phyloP scores from a whole-genome alignment of 2,797 vertebrate genomes.

The Pygocentrus nattereri region DNA sequence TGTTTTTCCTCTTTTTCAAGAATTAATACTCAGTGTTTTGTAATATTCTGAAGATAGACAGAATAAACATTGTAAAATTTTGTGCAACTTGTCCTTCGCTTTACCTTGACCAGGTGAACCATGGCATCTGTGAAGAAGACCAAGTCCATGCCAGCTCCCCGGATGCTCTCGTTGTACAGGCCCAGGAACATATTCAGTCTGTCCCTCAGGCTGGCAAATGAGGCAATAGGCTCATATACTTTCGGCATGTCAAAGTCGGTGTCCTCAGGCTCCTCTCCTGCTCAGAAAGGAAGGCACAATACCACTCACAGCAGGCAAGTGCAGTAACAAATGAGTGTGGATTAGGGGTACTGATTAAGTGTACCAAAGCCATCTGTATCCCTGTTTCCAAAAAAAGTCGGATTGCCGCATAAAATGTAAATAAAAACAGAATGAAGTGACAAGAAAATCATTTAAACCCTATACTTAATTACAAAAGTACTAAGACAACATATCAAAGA shows the following conservation, averaged over 20 bases:
- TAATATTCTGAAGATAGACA: too few relatives aligned
- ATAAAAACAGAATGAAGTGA: too few relatives aligned
- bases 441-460: too few relatives aligned
- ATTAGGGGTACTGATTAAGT: not conserved
- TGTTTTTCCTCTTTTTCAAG: too few relatives aligned
- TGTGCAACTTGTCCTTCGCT: not conserved
- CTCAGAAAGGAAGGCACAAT: slow-evolving; percentile 13
- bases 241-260: slow-evolving; percentile 85
- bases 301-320: not conserved
- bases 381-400: too few relatives aligned
- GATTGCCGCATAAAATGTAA: too few relatives aligned
- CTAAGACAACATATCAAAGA: too few relatives aligned
- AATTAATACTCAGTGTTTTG: too few relatives aligned
- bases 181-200: slow-evolving; percentile 88
- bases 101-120: slow-evolving; percentile 94
- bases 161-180: slow-evolving; percentile 88
- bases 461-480: too few relatives aligned
- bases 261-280: slow-evolving; percentile 88
- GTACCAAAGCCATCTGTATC: not conserved
- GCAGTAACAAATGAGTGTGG: too few relatives aligned
- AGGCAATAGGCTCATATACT: slow-evolving; percentile 88
- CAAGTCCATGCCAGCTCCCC: slow-evolving; percentile 90
- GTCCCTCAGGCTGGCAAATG: slow-evolving; percentile 83
- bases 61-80: too few relatives aligned
- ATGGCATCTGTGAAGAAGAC: slow-evolving; percentile 96